Percentiles rank a stretch among this genome's conserved stretches.
Evolutionary conservation across 2,113 vertebrate species (phyloP).

Genomic region (Casuarius casuarius): DNA sequence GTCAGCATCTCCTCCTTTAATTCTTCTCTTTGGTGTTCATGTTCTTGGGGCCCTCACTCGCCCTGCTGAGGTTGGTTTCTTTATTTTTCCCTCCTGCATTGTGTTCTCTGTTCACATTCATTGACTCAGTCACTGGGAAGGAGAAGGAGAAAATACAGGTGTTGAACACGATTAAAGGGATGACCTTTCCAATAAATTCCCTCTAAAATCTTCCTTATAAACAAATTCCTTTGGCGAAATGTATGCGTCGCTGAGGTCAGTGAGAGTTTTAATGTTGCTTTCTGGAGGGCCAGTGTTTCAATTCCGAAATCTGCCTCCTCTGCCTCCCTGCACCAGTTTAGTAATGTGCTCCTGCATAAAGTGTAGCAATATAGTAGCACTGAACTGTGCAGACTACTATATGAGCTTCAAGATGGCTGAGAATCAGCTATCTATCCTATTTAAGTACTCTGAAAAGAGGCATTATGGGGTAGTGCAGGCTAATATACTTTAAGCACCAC

Average conservation of each 20-base stretch:
- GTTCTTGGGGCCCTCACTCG: background rate
- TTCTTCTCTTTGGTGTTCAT: background rate
- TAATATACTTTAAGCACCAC: background rate
- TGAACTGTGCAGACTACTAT: background rate
- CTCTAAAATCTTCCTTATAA: background rate
- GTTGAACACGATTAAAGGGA: background rate
- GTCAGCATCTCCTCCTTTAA: background rate
- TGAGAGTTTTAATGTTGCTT: background rate
- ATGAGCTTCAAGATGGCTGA: background rate
- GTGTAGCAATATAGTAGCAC: background rate
- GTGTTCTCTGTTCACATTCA: background rate
- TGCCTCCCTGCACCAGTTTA: background rate
- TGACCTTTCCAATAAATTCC: background rate
- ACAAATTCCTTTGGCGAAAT: background rate
- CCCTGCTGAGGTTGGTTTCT: background rate
- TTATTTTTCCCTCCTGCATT: background rate
- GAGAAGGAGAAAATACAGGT: background rate
- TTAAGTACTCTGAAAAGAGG: background rate
- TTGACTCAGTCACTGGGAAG: background rate
- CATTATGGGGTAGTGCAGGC: background rate
- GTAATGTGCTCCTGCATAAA: background rate
- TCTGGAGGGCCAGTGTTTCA: background rate
- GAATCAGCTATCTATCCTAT: background rate
- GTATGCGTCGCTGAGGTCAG: background rate
- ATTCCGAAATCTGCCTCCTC: background rate